These are phyloP conservation scores for Metellina segmentata DNA, from an alignment of 2,888 invertebrate genomes.

Conservation along the genomic window DNA sequence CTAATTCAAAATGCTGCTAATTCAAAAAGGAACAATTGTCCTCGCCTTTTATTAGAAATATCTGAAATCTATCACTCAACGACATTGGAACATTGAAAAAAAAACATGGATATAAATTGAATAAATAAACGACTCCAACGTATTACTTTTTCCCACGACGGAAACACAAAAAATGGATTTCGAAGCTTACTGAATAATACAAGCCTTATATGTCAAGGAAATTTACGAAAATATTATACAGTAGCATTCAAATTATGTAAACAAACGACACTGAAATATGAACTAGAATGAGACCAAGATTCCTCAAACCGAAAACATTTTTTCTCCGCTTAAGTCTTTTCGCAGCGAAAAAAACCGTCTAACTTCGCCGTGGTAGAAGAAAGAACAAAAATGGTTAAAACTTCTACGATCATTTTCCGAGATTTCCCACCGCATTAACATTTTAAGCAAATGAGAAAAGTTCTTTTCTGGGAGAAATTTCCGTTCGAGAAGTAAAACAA, in stretches of 20 bases:
- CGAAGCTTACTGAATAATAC: not conserved
- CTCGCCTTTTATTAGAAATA: no score
- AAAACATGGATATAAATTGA: no score
- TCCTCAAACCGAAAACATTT: not conserved
- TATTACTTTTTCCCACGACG: no score
- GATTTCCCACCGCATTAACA: slow-evolving; percentile 46
- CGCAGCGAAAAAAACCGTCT: not conserved
- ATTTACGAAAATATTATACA: not conserved
- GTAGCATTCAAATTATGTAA: not conserved
- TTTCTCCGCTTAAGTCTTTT: not conserved
- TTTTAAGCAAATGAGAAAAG: slow-evolving; percentile 64
- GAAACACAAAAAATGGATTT: not conserved
- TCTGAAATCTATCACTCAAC: no score
- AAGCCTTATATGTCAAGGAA: not conserved
- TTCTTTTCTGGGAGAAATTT: slow-evolving; percentile 12
- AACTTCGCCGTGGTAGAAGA: not conserved
- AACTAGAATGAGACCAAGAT: not conserved
- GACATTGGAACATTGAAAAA: no score
- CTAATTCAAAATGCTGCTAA: no score
- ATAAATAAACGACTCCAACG: no score
- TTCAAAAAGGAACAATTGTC: no score
- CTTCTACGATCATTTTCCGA: slow-evolving; percentile 13
- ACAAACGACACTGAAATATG: not conserved
- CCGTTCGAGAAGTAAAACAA: slow-evolving; percentile 28
- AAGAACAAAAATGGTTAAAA: slow-evolving; percentile 39